These are phyloP conservation scores for Neogale vison DNA, from an alignment of 2,113 vertebrate genomes.

Conservation along the genomic window DNA sequence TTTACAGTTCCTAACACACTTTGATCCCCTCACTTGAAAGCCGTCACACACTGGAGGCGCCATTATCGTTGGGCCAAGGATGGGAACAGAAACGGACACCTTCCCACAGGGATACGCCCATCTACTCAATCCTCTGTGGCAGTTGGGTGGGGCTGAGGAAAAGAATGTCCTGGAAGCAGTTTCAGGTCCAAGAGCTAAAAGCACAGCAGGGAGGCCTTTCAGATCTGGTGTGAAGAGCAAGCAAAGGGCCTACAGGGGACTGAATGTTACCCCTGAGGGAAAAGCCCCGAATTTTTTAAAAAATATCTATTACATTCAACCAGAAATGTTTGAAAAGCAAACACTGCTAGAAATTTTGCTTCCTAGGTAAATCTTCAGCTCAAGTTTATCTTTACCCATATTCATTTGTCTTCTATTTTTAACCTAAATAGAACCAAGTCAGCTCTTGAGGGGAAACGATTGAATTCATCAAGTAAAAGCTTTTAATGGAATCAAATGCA, in stretches of 20 bases:
- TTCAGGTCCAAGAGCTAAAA: not conserved
- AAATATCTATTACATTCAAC: not conserved
- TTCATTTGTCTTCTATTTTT: not conserved
- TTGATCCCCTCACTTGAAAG: not conserved
- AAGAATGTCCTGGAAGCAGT: not conserved
- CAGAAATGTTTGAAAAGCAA: slow-evolving; percentile 23
- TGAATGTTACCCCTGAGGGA: not conserved
- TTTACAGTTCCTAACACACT: not conserved
- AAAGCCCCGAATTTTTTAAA: not conserved
- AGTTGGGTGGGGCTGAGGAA: not conserved
- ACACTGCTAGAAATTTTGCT: not conserved
- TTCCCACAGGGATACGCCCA: not conserved
- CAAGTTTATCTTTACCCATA: not conserved
- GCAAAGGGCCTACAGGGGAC: not conserved
- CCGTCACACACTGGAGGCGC: not conserved
- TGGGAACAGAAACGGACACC: too few relatives aligned
- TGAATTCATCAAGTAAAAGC: not conserved
- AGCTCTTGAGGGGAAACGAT: not conserved
- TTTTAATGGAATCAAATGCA: not conserved
- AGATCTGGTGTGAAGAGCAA: not conserved
- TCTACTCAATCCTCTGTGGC: too few relatives aligned
- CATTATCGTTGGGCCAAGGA: not conserved
- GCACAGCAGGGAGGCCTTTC: not conserved
- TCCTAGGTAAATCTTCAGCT: not conserved
- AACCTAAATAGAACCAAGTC: not conserved